phyloP scores from a whole-genome alignment of 2,113 vertebrate species.

The Cynopterus brachyotis region DNA sequence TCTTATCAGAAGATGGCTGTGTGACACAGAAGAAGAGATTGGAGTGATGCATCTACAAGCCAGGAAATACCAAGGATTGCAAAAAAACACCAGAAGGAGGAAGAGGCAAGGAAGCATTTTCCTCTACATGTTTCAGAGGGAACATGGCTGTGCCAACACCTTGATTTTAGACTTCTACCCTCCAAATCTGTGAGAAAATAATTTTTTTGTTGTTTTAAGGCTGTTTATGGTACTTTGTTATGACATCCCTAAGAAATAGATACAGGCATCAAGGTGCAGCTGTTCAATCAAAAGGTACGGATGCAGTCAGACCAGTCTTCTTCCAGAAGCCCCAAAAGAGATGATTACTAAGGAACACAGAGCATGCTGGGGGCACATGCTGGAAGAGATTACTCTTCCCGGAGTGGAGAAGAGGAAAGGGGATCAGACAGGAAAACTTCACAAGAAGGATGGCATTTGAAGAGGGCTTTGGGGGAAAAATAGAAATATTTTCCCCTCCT shows the following conservation, averaged over 20 bases:
- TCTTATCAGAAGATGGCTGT: background rate
- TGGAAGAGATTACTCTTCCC: background rate
- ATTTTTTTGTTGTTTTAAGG: background rate
- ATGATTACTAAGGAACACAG: background rate
- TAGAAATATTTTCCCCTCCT: background rate
- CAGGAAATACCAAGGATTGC: background rate
- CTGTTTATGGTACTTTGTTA: background rate
- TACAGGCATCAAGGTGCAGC: background rate
- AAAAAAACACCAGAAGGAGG: background rate
- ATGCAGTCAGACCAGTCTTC: background rate
- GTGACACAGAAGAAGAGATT: background rate
- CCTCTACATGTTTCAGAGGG: background rate
- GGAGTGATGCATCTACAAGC: background rate
- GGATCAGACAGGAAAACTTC: background rate
- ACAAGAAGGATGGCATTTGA: background rate
- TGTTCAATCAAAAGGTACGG: background rate
- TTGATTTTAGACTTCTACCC: background rate
- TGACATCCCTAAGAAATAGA: background rate
- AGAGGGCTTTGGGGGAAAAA: background rate
- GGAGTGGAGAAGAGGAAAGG: background rate
- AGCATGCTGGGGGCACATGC: rapidly evolving
- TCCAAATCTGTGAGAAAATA: background rate
- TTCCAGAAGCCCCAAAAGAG: background rate
- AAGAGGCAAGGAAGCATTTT: background rate
- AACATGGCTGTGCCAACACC: background rate